Evolutionary conservation across 2,888 invertebrate species (phyloP).

Genomic region (Hipparchia semele): DNA sequence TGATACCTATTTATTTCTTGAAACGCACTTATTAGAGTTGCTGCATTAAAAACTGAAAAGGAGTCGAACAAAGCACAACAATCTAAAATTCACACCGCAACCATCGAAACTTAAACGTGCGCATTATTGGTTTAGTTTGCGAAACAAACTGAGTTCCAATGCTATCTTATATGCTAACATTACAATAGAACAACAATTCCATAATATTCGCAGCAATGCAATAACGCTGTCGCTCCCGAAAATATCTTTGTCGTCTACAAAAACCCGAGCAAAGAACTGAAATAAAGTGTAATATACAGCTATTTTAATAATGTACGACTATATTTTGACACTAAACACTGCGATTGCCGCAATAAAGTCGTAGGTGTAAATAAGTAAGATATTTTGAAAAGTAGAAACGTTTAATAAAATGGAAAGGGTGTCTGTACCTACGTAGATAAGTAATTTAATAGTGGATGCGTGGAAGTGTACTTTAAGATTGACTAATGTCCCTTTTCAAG

Average conservation of each 20-base stretch:
- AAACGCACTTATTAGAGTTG: too few relatives aligned
- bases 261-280: constrained; percentile 11
- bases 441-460: neutral
- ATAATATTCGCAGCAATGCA: constrained; percentile 16
- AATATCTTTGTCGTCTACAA: constrained; percentile 26
- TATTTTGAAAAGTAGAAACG: neutral
- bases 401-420: neutral
- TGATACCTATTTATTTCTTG: too few relatives aligned
- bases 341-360: constrained; percentile 2
- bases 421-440: neutral
- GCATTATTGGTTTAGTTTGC: constrained; percentile 5
- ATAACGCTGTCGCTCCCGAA: constrained; percentile 10
- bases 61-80: neutral
- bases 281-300: constrained; percentile 11
- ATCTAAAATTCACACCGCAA: neutral
- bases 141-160: neutral
- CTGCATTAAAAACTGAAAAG: too few relatives aligned
- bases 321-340: constrained; percentile 29
- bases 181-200: constrained; percentile 13
- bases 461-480: too few relatives aligned
- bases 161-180: constrained; percentile 16
- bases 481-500: too few relatives aligned
- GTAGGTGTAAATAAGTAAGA: neutral
- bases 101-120: constrained; percentile 6
- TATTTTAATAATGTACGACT: constrained; percentile 23